Evolutionary conservation across 2,113 vertebrate genomes (phyloP), one percentile per base, ranked within the genome.

Genomic region (Rutilus rutilus): DNA sequence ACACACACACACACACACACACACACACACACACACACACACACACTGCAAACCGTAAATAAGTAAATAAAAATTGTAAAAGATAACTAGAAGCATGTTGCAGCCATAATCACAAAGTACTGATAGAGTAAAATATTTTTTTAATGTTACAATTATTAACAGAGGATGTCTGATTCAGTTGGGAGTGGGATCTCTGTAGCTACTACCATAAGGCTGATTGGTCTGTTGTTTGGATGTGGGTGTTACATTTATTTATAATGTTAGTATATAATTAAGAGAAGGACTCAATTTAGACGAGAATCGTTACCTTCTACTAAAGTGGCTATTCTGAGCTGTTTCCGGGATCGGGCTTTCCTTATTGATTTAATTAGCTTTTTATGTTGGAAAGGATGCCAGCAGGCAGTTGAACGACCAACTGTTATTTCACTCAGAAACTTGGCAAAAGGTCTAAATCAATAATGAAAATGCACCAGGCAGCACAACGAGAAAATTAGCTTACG

Each of bases 391-490:
- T 78, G 75, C 27, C 75, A 78, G 50, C 75, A 78, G 50, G 50
- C 75, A 78, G 25, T 57, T 54, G 8, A 78, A 57, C 75, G 27
- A 52, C 15, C 19, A 23, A 78, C 17, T 78, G 50, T 30, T 57
- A 78, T 54, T 76, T 78, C 47, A 78, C 75, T 30, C 50, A 11
- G 75, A 78, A 57, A 78, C 17, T 57, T 78, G 50, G 50, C 75
- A 78, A 62, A 78, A 79, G 77, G 77, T 42, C 77, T 79, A 79
- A 42, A 79, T 60, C 23, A 23, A 79, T 79, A 25, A 79, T 62
- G 77, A 42, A 79, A 79, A 14, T 78, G 54, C 54, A 62, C 33
- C 33, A n/a, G 33, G 77, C 33, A 42, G 77, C 76, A 59, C 76
- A 78, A 59, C 0, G 12, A 57, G 52, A 59, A 78, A 59, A 78